phyloP scores from a whole-genome alignment of 2,888 invertebrate species.

The Meandrusa payeni region DNA sequence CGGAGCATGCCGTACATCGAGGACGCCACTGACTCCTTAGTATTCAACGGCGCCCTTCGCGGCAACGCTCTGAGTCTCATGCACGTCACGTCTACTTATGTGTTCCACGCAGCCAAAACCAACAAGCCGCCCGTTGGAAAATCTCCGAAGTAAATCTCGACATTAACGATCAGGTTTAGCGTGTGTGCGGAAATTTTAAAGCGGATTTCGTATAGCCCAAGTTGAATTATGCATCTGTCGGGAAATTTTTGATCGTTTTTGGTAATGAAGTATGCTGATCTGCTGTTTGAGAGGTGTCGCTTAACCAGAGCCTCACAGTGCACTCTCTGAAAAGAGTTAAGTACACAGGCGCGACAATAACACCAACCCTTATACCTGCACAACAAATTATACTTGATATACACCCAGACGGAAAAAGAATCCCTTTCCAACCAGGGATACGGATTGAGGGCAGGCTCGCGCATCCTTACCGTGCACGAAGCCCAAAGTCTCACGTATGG shows the following conservation, averaged over 20 bases:
- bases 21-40: slow-evolving; percentile 72
- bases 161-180: slow-evolving; percentile 75
- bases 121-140: slow-evolving; percentile 62
- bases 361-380: too few species aligned
- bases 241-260: slow-evolving; percentile 2
- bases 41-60: slow-evolving; percentile 62
- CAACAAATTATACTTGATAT: too few species aligned
- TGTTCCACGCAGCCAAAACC: slow-evolving; percentile 64
- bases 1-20: slow-evolving; percentile 76
- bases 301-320: too few species aligned
- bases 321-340: too few species aligned
- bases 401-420: too few species aligned
- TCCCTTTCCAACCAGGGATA: too few species aligned
- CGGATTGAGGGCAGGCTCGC: too few species aligned
- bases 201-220: slow-evolving; percentile 6
- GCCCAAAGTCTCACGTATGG: too few species aligned
- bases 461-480: too few species aligned
- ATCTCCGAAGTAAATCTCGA: slow-evolving; percentile 77
- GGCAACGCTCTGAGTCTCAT: slow-evolving; percentile 63
- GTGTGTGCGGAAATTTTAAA: slow-evolving; percentile 68
- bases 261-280: too few species aligned
- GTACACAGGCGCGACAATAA: too few species aligned
- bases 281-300: too few species aligned
- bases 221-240: slow-evolving; percentile 21
- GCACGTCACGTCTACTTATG: slow-evolving; percentile 76